Percentiles rank a stretch among this genome's conserved stretches.
phyloP scores from a whole-genome alignment of 2,113 vertebrate genomes.

The Poeciliopsis retropinna region DNA sequence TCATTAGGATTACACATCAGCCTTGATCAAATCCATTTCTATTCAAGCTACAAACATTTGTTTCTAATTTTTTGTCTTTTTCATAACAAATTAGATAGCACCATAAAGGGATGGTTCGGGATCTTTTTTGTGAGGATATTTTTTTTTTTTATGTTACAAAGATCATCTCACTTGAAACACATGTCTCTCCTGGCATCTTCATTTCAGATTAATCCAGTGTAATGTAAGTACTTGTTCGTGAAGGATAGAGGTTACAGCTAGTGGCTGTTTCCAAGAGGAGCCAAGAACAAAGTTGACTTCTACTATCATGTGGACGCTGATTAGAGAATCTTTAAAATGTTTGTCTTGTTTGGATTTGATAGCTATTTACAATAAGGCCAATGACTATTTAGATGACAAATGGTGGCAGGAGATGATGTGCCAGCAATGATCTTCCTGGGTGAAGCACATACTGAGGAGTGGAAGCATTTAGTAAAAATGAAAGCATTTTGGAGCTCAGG shows the following conservation, averaged over 20 bases:
- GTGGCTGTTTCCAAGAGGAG: not conserved
- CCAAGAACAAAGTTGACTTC: not conserved
- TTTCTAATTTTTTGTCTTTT: not conserved
- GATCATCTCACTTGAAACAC: not conserved
- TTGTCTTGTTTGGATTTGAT: too few relatives aligned
- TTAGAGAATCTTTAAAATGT: not conserved
- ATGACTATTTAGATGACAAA: not conserved
- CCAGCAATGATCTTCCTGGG: not conserved
- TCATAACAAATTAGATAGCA: not conserved
- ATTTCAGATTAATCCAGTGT: not conserved
- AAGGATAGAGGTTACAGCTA: not conserved
- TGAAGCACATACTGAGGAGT: not conserved
- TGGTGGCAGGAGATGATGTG: not conserved
- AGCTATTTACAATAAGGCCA: not conserved
- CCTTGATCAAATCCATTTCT: not conserved
- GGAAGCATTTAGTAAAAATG: not conserved
- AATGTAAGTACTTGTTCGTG: not conserved
- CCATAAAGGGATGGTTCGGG: not conserved
- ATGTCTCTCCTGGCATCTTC: not conserved
- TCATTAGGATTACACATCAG: slow-evolving; percentile 15
- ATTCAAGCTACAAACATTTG: not conserved
- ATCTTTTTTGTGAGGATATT: not conserved
- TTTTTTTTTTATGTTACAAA: not conserved
- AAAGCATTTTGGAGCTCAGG: too few relatives aligned
- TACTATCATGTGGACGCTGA: not conserved